Conservation (phyloP, 2,797 vertebrate species). For the Leptodactylus fallax region DNA sequence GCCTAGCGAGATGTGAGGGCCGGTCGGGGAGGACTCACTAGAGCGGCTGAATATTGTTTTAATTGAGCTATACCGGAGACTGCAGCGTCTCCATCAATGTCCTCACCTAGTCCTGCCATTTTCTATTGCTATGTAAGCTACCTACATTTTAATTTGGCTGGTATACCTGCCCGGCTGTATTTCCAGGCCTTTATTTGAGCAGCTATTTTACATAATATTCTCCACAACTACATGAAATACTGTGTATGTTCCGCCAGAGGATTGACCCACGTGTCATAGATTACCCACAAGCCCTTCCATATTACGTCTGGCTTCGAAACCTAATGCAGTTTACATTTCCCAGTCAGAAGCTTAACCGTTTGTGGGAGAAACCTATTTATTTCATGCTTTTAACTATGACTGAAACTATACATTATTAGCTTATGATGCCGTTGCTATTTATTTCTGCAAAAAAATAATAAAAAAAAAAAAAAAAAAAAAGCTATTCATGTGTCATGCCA, state of each 20-base stretch:
- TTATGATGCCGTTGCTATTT: constrained; percentile 85
- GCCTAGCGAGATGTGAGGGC: constrained; percentile 57
- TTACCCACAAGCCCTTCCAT: constrained; percentile 65
- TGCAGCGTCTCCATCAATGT: constrained; percentile 67
- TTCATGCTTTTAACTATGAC: constrained; percentile 74
- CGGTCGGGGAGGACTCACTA: background rate
- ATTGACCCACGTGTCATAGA: constrained; percentile 60
- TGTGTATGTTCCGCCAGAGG: constrained; percentile 67
- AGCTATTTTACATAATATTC: constrained; percentile 72
- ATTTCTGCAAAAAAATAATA: constrained; percentile 78
- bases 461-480: constrained; percentile 55
- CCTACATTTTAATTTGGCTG: constrained; percentile 76
- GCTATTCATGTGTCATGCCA: constrained; percentile 73
- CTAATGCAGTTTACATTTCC: constrained; percentile 73
- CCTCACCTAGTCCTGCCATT: constrained; percentile 76
- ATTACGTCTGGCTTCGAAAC: constrained; percentile 67
- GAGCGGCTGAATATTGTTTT: constrained; percentile 67
- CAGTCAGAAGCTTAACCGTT: constrained; percentile 70
- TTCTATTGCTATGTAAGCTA: constrained; percentile 76
- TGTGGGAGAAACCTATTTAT: constrained; percentile 83
- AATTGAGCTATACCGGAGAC: constrained; percentile 71
- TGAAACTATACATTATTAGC: constrained; percentile 77
- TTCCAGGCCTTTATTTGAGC: constrained; percentile 74
- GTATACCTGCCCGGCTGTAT: constrained; percentile 74
- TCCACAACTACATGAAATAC: constrained; percentile 67